These are phyloP conservation scores for Eumacrocentrus americanus DNA, from an alignment of 2,888 invertebrate genomes.

Conservation along the genomic window DNA sequence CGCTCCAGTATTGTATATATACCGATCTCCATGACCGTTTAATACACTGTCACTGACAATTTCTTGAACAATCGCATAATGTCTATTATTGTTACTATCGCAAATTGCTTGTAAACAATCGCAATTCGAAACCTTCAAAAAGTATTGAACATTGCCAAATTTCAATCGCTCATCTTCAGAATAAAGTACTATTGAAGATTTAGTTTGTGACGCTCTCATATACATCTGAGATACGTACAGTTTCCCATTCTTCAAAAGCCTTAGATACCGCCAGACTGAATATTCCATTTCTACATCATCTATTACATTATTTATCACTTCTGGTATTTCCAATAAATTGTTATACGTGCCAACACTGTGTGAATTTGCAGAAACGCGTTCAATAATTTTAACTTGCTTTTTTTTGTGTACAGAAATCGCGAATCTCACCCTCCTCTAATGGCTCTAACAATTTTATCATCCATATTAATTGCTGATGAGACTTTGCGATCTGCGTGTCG, in stretches of 20 bases:
- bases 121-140: slow-evolving; percentile 29
- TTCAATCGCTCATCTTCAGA: neutral
- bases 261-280: slow-evolving; percentile 25
- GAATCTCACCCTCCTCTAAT: too few species aligned
- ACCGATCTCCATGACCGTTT: neutral
- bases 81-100: slow-evolving; percentile 18
- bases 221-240: slow-evolving; percentile 28
- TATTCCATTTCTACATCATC: slow-evolving; percentile 8
- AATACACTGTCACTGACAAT: slow-evolving; percentile 1
- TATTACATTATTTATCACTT: slow-evolving; percentile 9
- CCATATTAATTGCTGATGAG: slow-evolving; percentile 23
- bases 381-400: slow-evolving; percentile 31
- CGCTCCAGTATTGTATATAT: neutral
- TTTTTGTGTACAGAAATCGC: too few species aligned
- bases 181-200: slow-evolving; percentile 24
- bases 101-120: slow-evolving; percentile 25
- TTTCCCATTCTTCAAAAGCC: slow-evolving; percentile 30
- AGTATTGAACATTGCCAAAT: slow-evolving; percentile 26
- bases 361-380: slow-evolving; percentile 21
- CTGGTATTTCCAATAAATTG: neutral
- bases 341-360: slow-evolving; percentile 30
- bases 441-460: slow-evolving; percentile 22
- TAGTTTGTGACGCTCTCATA: slow-evolving; percentile 21
- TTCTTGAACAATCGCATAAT: slow-evolving; percentile 5
- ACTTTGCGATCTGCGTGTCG: slow-evolving; percentile 32